phyloP scores from a whole-genome alignment of 2,113 vertebrate genomes.

The Corythornis cristatus region DNA sequence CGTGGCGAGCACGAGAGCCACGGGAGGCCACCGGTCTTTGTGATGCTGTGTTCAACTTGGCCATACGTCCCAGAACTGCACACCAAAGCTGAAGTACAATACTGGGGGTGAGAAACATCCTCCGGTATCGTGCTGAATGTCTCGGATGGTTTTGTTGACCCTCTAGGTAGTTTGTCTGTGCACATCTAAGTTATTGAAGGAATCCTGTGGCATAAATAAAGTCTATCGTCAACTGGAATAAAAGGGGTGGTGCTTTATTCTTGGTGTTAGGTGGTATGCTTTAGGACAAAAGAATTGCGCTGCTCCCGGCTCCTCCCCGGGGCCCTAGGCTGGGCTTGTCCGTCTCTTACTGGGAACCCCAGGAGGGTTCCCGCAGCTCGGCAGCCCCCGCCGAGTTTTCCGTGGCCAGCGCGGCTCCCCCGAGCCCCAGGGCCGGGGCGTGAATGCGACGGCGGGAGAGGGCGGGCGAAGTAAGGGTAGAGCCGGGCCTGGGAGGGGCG shows the following conservation, averaged over 20 bases:
- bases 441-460: neutral
- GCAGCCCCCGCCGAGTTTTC: no score
- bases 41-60: slow-evolving; percentile 37
- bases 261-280: no score
- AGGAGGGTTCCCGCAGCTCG: no score
- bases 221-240: slow-evolving; percentile 41
- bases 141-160: neutral
- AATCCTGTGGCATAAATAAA: slow-evolving; percentile 73
- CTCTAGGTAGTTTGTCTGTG: slow-evolving; percentile 34
- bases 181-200: slow-evolving; percentile 34
- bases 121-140: neutral
- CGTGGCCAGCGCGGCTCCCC: no score
- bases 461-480: neutral
- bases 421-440: no score
- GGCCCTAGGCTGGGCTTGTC: no score
- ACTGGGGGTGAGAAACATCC: neutral
- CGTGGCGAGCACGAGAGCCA: fast-evolving
- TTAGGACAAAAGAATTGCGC: no score
- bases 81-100: slow-evolving; percentile 66
- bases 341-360: no score
- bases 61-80: slow-evolving; percentile 4
- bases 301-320: no score
- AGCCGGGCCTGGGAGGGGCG: no score
- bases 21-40: neutral
- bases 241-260: no score